Evolutionary conservation across 2,797 vertebrate species (phyloP).

Genomic region (Periophthalmus magnuspinnatus): DNA sequence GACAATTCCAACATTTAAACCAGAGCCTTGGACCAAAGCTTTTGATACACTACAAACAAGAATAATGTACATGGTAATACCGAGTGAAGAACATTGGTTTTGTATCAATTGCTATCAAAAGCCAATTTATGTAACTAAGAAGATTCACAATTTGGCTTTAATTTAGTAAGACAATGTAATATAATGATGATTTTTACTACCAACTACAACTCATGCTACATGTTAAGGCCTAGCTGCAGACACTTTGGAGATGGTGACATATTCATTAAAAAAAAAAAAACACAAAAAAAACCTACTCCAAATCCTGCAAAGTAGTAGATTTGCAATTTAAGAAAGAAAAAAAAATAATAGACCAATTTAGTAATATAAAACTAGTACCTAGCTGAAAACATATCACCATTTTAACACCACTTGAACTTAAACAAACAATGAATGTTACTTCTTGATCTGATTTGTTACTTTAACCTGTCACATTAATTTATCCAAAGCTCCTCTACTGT

Average conservation of each 20-base stretch:
- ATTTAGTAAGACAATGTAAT: too few relatives aligned
- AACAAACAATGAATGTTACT: background rate
- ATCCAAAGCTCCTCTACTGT: background rate
- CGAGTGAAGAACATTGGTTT: background rate
- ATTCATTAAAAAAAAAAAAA: too few relatives aligned
- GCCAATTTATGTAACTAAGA: background rate
- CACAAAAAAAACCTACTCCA: too few relatives aligned
- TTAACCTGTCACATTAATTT: constrained; percentile 12
- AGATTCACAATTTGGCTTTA: background rate
- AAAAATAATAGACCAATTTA: too few relatives aligned
- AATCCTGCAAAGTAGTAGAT: too few relatives aligned
- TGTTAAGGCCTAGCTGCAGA: too few relatives aligned
- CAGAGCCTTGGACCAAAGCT: background rate
- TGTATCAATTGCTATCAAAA: background rate
- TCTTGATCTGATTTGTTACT: background rate
- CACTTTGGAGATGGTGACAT: too few relatives aligned
- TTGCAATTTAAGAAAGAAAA: too few relatives aligned
- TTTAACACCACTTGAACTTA: background rate
- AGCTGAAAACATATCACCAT: background rate
- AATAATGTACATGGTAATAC: background rate
- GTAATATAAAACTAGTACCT: background rate
- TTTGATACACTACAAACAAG: background rate
- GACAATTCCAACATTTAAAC: constrained; percentile 5
- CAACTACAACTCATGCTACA: too few relatives aligned
- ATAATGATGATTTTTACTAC: too few relatives aligned